Evolutionary conservation across 2,797 vertebrate genomes (phyloP).

Genomic region (Eulemur coronatus): DNA sequence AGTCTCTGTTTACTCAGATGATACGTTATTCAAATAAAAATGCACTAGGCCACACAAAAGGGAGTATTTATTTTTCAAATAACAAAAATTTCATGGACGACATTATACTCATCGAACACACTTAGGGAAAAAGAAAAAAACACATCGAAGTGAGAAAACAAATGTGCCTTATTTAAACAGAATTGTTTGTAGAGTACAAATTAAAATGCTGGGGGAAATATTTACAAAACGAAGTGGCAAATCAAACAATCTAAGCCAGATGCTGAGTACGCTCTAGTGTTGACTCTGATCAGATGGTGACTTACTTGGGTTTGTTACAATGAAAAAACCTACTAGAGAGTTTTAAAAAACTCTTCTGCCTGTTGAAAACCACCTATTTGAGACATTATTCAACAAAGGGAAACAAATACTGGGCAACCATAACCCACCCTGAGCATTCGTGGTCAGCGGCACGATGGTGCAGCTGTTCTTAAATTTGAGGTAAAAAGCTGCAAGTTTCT

Average conservation of each 20-base stretch:
- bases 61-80: background rate
- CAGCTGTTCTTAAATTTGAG: background rate
- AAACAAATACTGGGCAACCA: background rate
- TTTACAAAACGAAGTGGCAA: background rate
- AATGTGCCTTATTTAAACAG: background rate
- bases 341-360: no score
- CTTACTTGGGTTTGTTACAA: background rate
- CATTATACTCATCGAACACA: background rate
- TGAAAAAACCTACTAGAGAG: background rate
- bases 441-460: accelerated
- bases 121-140: background rate
- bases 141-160: background rate
- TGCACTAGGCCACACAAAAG: background rate
- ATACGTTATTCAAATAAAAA: background rate
- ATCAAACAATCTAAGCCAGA: background rate
- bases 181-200: background rate
- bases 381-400: background rate
- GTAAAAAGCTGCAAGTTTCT: background rate
- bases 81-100: background rate
- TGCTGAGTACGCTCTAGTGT: accelerated
- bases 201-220: background rate
- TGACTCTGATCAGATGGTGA: background rate
- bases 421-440: background rate
- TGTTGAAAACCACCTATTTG: background rate
- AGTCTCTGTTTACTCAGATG: background rate